Evolutionary conservation across 1,140 invertebrate species (phyloP).

Genomic region (Drosophila cardini): DNA sequence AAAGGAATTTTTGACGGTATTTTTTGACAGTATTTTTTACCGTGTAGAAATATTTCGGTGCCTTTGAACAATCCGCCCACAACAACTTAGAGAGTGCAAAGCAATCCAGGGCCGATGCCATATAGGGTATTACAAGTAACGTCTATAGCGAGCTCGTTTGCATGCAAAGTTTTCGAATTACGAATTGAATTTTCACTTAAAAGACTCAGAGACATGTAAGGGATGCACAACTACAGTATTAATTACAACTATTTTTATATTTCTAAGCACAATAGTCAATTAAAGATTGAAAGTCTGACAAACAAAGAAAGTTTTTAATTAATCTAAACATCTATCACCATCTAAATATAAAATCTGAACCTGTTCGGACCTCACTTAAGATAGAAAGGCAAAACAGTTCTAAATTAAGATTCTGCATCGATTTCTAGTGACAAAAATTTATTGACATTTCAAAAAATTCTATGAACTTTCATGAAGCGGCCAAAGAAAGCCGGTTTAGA

Average conservation of each 20-base stretch:
- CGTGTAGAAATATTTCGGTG: not conserved
- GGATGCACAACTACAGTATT: not conserved
- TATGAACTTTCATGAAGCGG: not conserved
- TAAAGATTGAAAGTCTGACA: not conserved
- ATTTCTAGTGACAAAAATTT: not conserved
- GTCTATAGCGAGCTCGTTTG: constrained; percentile 1
- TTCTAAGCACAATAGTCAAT: not conserved
- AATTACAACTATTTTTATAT: not conserved
- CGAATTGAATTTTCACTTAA: not conserved
- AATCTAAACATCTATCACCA: not conserved
- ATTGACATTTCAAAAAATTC: not conserved
- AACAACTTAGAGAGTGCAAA: not conserved
- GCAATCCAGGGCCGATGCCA: constrained; percentile 10
- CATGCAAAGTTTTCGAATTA: constrained; percentile 10
- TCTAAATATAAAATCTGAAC: not conserved
- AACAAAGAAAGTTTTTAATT: too few relatives aligned
- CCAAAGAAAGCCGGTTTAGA: not conserved
- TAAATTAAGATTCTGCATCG: not conserved
- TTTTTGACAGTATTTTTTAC: too few relatives aligned
- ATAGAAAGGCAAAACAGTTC: not conserved
- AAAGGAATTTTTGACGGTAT: too few relatives aligned
- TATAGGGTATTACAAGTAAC: not conserved
- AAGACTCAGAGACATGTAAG: not conserved
- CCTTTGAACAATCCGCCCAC: constrained; percentile 17
- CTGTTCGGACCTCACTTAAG: too few relatives aligned